Evolutionary conservation across 2,113 vertebrate genomes (phyloP), one percentile per base, ranked within the genome.

Genomic region (Forbesichthys papilliferus): DNA sequence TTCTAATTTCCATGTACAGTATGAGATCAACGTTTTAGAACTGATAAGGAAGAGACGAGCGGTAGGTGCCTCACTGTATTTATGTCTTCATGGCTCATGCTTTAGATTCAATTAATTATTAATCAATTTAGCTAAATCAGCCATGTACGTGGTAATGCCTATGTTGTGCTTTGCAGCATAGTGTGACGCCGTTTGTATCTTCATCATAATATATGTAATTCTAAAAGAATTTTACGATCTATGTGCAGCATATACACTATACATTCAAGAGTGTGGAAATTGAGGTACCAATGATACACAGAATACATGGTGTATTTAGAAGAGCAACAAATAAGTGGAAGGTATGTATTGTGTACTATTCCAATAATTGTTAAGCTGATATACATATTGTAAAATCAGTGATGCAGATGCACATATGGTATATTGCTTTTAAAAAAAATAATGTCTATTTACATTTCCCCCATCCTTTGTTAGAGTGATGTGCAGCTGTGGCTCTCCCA

Each of bases 401-500:
- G 54, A 18, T 56, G 18, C 54, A 56, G 54, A 18, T 56, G 18
- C 54, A 56, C 14, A 56, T n/a, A 10, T 9, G 14, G 53, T 55
- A 52, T 11, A 52, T 52, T 14, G 13, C 49, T 52, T 58, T 11
- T 20, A 20, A 20, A 20, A 20, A 20, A 20, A 20, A 20, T 20
- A 1, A 20, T 27, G 20, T 46, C 16, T 33, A 67, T 3, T 72
- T 61, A 67, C 11, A 72, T 52, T 27, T 27, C 27, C 27, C 27
- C 27, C 27, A 27, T 27, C 27, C 27, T 86, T 73, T 51, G 61
- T 42, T 76, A 99, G 98, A 94, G 95, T 11, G 96, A 99, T 71
- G 74, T 99, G 67, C 95, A 96, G 82, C 93, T 99, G 13, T 99
- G 98, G 98, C 89, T 98, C 18, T 98, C 98, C 0, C 95, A 97